Evolutionary conservation across 2,888 invertebrate genomes (phyloP).

Genomic region (Gortyna flavago): DNA sequence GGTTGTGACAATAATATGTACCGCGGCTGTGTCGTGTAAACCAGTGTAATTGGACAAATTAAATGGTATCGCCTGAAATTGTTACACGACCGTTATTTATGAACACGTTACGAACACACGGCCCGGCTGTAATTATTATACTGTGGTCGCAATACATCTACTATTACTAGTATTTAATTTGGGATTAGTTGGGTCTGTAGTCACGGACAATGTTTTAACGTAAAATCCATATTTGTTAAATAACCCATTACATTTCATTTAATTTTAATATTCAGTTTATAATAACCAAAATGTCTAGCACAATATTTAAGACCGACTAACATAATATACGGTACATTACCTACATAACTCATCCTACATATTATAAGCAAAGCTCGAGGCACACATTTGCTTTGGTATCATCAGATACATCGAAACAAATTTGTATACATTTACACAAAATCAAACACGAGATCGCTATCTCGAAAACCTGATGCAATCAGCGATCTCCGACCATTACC

Average conservation of each 20-base stretch:
- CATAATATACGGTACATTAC: background rate
- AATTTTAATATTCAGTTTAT: background rate
- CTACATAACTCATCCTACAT: background rate
- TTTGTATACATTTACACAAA: slow-evolving; percentile 11
- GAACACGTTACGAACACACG: slow-evolving; percentile 51
- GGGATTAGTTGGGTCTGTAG: background rate
- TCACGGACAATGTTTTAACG: background rate
- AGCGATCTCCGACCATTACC: slow-evolving; percentile 31
- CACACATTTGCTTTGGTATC: background rate
- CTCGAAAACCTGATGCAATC: slow-evolving; percentile 33
- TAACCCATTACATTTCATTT: background rate
- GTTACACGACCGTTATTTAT: slow-evolving; percentile 61
- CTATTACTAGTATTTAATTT: slow-evolving; percentile 41
- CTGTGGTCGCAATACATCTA: slow-evolving; percentile 49
- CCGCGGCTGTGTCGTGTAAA: slow-evolving; percentile 52
- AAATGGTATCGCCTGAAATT: slow-evolving; percentile 59
- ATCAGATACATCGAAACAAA: slow-evolving; percentile 12
- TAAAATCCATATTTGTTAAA: slow-evolving; percentile 5
- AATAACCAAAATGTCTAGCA: background rate
- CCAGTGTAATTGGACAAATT: slow-evolving; percentile 60
- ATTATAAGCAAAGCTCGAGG: background rate
- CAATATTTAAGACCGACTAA: background rate
- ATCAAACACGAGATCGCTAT: slow-evolving; percentile 26
- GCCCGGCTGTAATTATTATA: slow-evolving; percentile 43
- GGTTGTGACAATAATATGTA: slow-evolving; percentile 54